Conservation (phyloP, 1,140 invertebrate genomes). For the Ips nitidus region DNA sequence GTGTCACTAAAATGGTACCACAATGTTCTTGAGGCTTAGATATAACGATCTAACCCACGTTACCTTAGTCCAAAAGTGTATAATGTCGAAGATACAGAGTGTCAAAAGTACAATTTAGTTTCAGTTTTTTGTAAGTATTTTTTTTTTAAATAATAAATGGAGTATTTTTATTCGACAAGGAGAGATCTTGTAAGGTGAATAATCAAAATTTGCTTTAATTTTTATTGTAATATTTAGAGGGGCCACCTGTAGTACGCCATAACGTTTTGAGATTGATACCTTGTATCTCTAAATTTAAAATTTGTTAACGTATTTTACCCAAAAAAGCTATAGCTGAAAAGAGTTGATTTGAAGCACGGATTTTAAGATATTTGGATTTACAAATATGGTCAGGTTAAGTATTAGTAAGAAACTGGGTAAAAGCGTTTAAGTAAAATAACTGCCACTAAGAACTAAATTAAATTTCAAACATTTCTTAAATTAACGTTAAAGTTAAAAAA, state of each 20-base stretch:
- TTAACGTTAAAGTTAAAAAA: too few species aligned
- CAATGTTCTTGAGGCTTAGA: background rate
- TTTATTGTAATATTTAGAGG: background rate
- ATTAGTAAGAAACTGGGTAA: too few species aligned
- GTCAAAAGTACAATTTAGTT: slow-evolving; percentile 9
- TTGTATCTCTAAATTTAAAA: too few species aligned
- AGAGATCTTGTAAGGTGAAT: background rate
- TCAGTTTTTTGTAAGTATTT: background rate
- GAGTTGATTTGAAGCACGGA: too few species aligned
- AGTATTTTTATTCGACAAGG: background rate
- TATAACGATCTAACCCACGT: background rate
- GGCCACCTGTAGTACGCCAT: background rate
- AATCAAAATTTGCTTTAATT: background rate
- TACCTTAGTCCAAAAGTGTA: background rate
- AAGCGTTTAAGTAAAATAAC: too few species aligned
- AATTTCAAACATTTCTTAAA: too few species aligned
- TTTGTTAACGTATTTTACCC: too few species aligned
- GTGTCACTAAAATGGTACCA: background rate
- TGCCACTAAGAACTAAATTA: too few species aligned
- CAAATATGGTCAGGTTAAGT: too few species aligned
- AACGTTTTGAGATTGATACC: too few species aligned
- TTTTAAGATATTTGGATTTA: too few species aligned
- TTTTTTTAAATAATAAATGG: background rate
- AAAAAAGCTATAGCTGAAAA: too few species aligned
- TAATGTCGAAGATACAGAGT: background rate